These are phyloP conservation scores for Cricetomys ansorgei DNA, from an alignment of 2,113 vertebrate genomes.

Conservation along the genomic window DNA sequence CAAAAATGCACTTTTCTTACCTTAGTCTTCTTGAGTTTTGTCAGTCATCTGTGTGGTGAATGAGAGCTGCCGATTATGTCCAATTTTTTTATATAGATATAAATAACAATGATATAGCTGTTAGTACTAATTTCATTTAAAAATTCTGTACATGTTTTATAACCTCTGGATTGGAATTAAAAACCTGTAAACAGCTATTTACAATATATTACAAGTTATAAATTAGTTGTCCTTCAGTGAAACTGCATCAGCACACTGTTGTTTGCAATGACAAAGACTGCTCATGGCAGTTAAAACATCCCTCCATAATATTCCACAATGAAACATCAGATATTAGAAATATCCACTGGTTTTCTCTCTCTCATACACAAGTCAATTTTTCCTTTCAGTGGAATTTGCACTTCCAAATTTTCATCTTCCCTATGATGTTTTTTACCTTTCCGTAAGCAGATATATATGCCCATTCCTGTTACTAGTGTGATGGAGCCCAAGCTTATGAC, in stretches of 20 bases:
- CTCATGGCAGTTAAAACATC: constrained; percentile 53
- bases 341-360: constrained; percentile 93
- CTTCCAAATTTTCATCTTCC: constrained; percentile 90
- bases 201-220: constrained; percentile 90
- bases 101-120: constrained; percentile 78
- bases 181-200: constrained; percentile 90
- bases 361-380: constrained; percentile 90
- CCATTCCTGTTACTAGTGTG: constrained; percentile 91
- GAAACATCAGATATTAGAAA: constrained; percentile 94
- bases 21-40: constrained; percentile 79
- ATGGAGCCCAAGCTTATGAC: constrained; percentile 93
- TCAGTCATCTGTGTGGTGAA: constrained; percentile 79
- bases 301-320: constrained; percentile 49
- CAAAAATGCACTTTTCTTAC: constrained; percentile 79
- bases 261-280: constrained; percentile 31
- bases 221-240: constrained; percentile 86
- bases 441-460: constrained; percentile 94
- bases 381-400: constrained; percentile 95
- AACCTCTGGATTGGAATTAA: constrained; percentile 84
- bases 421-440: constrained; percentile 90
- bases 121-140: constrained; percentile 86
- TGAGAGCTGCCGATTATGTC: constrained; percentile 81
- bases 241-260: constrained; percentile 71
- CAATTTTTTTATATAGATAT: constrained; percentile 71
- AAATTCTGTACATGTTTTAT: constrained; percentile 87